Evolutionary conservation across 1,140 invertebrate species (phyloP), one percentile per base, ranked within the genome.

Genomic region (Archegozetes longisetosus): DNA sequence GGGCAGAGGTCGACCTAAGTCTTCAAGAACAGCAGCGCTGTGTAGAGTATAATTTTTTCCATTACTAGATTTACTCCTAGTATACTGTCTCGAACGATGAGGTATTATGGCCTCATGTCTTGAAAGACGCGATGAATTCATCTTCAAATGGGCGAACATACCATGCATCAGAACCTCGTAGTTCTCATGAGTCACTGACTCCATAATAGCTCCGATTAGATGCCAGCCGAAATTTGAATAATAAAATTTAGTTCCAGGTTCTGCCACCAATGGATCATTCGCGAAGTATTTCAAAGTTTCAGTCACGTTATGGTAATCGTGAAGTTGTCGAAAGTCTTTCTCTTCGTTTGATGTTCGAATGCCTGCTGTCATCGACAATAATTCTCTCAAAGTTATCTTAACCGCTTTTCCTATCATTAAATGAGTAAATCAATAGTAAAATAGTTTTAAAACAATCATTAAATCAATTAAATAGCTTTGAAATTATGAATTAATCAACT

Each of bases 211-310:
- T 20, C 53, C 53, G 20, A 55, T 20, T 26, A 55, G 6, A 22
- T 55, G 53, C 22, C 20, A 55, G 9, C 53, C 53, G 6, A 6
- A 29, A 23, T 55, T 55, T 6, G 53, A 55, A 23, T 55, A 55
- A 23, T 49, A 20, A 28, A 25, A 55, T 20, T 55, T 20, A 28
- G 22, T 55, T 4, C 53, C 53, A 4, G 53, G 53, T n/a, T 20
- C 25, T 4, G 27, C n/a, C 20, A 25, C n/a, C 27, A 55, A 55
- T 55, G 9, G 53, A 13, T 55, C 53, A 23, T 28, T 27, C 26
- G 53, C 53, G 20, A 55, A 55, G 12, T 22, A 28, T 6, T 9
- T 9, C 17, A 55, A 27, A 6, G 53, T 55, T 28, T 55, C 26
- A n/a, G 22, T 55, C 17, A 46, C 32, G 20, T 55, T 55, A 23